Evolutionary conservation across 1,140 invertebrate genomes (phyloP), one percentile per base, ranked within the genome.

Genomic region (Archivesica marissinica): DNA sequence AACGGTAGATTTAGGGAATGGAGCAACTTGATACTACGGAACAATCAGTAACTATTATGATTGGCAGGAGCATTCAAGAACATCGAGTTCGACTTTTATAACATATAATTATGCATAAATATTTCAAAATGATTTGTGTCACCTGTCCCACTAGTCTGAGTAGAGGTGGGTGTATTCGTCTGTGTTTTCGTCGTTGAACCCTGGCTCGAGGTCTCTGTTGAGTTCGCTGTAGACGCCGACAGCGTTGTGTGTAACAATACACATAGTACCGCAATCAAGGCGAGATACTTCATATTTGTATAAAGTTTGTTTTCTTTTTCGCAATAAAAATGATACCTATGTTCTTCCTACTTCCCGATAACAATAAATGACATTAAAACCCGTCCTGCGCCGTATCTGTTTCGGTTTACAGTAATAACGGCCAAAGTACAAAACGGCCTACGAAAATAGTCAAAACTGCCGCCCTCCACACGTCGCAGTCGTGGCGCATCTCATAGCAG

Each of bases 291-390:
- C 59, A 64, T 64, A 20, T 64, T 64, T 4, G 33, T 35, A 20
- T 3, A 13, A 17, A 15, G 13, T 20, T 35, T 35, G 13, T 20
- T 35, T 35, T 59, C 33, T 64, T 15, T 64, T 6, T 64, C 59
- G 59, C 30, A 64, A 64, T 35, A 64, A 64, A 35, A n/a, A n/a
- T n/a, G n/a, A n/a, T n/a, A n/a, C n/a, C n/a, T n/a, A n/a, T 25
- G 33, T 64, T 35, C 59, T 64, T 64, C 59, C 59, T 64, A 64
- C 59, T 64, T 64, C 59, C 59, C 38, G 28, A 35, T 28, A 59
- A 35, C 59, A 64, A 64, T n/a, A 64, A 2, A 13, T 64, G 9
- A 15, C 7, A 17, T 35, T 35, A 52, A 52, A 64, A 17, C 20
- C 59, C 23, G 59, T 64, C 15, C 30, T 15, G 9, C 1, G 1